Conservation (phyloP, 2,888 invertebrate genomes). For the Keiferia lycopersicella region DNA sequence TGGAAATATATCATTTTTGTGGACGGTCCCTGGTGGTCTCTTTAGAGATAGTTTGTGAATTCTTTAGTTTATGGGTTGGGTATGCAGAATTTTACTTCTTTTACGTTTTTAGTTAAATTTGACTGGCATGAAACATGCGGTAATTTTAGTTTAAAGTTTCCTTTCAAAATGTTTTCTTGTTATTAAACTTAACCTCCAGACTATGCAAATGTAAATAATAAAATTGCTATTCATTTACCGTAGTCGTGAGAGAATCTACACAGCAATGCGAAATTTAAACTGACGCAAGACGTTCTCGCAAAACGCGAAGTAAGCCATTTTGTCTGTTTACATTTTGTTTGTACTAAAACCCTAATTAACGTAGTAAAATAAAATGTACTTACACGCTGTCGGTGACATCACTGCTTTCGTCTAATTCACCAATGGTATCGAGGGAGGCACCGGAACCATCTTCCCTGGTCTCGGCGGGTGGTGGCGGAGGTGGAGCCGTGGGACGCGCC, state of each 20-base stretch:
- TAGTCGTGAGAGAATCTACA: constrained; percentile 22
- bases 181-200: constrained; percentile 15
- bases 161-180: constrained; percentile 8
- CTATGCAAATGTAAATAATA: constrained; percentile 31
- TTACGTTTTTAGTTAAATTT: neutral
- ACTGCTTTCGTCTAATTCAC: constrained; percentile 84
- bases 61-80: neutral
- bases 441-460: constrained; percentile 80
- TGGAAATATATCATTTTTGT: constrained; percentile 33
- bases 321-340: neutral
- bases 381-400: constrained; percentile 70
- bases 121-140: neutral
- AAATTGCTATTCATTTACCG: constrained; percentile 34
- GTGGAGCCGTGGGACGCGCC: constrained; percentile 64
- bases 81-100: neutral
- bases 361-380: constrained; percentile 44
- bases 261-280: constrained; percentile 4
- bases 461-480: constrained; percentile 68
- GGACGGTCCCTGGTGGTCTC: neutral
- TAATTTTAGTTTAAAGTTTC: neutral
- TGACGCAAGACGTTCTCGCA: constrained; percentile 13
- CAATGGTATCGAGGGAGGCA: constrained; percentile 85
- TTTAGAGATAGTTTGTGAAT: constrained; percentile 4
- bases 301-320: constrained; percentile 12
- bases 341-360: too few relatives aligned